Conservation (phyloP, 2,113 vertebrate species). For the Oceanites oceanicus region DNA sequence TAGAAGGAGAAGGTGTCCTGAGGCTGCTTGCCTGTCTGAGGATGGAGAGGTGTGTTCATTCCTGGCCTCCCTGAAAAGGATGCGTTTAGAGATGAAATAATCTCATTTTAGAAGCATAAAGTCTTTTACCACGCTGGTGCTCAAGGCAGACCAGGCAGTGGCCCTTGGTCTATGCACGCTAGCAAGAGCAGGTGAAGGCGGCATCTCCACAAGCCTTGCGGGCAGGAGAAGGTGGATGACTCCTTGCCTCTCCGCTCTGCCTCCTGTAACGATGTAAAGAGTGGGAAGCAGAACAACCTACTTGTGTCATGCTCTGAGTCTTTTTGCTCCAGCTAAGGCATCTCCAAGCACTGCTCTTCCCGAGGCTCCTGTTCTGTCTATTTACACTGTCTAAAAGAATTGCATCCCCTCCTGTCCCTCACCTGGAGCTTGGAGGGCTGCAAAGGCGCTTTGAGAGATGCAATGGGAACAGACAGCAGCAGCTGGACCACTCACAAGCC, state of each 20-base stretch:
- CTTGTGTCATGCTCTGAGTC: neutral
- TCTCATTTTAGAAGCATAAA: neutral
- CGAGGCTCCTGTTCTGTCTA: neutral
- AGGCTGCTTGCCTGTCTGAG: neutral
- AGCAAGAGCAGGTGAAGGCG: neutral
- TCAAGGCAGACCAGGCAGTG: neutral
- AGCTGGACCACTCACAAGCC: fast-evolving
- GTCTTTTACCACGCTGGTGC: neutral
- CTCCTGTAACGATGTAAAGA: neutral
- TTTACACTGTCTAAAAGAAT: neutral
- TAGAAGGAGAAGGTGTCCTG: neutral
- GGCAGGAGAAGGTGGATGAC: neutral
- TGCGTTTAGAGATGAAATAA: neutral
- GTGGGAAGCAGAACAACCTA: neutral
- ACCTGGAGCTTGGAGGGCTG: neutral
- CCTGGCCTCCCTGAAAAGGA: neutral
- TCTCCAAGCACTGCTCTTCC: neutral
- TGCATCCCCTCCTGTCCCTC: neutral
- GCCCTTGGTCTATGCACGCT: neutral
- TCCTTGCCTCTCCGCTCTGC: neutral
- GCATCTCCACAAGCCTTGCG: neutral
- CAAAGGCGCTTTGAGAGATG: neutral
- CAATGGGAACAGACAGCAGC: neutral
- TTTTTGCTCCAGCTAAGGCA: neutral
- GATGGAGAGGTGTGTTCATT: neutral